Percentiles rank a stretch among this genome's conserved stretches.
Conservation (phyloP, 2,888 invertebrate genomes). For the Pocota personata region DNA sequence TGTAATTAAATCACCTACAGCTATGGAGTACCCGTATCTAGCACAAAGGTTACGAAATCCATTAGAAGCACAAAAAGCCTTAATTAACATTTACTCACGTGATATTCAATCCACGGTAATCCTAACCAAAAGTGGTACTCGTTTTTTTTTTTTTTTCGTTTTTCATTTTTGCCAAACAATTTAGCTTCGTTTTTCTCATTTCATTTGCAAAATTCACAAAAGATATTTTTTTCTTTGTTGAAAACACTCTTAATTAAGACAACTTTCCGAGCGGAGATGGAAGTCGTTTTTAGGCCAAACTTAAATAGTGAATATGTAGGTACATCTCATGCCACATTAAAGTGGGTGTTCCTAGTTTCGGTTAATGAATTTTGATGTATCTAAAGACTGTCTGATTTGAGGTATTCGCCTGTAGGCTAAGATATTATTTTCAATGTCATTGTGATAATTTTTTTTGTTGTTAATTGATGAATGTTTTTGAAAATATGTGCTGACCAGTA, state of each 20-base stretch:
- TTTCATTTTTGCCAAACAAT: neutral
- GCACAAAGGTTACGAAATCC: neutral
- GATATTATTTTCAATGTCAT: neutral
- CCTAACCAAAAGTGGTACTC: neutral
- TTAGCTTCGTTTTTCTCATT: neutral
- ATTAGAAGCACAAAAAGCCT: conserved; percentile 1
- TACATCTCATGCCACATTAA: neutral
- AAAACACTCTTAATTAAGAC: neutral
- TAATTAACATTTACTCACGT: neutral
- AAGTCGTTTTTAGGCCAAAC: neutral
- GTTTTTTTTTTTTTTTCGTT: neutral
- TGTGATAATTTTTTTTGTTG: neutral
- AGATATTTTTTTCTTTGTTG: neutral
- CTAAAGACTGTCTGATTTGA: neutral
- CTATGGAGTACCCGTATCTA: neutral
- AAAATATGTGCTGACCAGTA: neutral
- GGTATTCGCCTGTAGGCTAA: neutral
- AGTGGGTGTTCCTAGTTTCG: conserved; percentile 5
- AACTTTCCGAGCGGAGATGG: neutral
- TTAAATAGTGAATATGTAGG: neutral
- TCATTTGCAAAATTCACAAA: neutral
- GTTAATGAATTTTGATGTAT: conserved; percentile 2
- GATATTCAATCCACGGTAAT: neutral
- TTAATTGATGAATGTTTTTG: neutral
- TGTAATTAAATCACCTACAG: conserved; percentile 14